Percentiles rank a stretch among this genome's conserved stretches.
Evolutionary conservation across 2,113 vertebrate species (phyloP).

Genomic region (Turnix velox): DNA sequence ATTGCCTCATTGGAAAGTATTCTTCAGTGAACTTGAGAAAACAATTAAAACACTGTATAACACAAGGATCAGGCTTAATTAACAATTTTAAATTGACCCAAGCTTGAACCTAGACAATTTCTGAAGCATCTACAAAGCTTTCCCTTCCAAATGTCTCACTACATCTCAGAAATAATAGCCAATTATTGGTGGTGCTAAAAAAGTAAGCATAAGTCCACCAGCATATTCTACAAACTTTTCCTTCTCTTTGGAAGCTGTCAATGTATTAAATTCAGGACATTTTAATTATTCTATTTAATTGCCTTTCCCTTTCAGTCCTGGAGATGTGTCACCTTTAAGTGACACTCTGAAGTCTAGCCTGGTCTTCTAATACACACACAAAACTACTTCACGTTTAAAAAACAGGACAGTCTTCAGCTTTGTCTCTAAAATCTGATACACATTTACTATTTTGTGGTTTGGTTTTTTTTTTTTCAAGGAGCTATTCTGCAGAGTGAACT

Average conservation of each 20-base stretch:
- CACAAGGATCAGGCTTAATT: neutral
- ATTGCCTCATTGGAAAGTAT: neutral
- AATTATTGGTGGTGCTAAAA: too few relatives aligned
- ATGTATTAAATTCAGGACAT: neutral
- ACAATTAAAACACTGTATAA: neutral
- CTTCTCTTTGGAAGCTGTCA: neutral
- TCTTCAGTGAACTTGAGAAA: neutral
- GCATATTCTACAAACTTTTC: neutral
- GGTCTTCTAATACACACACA: neutral
- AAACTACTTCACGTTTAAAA: neutral
- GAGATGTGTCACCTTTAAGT: neutral
- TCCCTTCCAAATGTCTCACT: neutral
- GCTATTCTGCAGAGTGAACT: neutral
- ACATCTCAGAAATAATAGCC: neutral
- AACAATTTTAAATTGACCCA: neutral
- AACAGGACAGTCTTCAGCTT: too few relatives aligned
- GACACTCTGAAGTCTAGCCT: neutral
- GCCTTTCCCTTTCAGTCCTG: neutral
- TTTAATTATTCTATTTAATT: neutral
- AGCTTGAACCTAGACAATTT: neutral
- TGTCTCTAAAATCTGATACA: neutral
- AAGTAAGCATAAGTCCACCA: fast-evolving
- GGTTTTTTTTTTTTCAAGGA: neutral
- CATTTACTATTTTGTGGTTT: neutral
- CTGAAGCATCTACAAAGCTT: neutral